Evolutionary conservation across 2,113 vertebrate genomes (phyloP).

Genomic region (Petroica traversi): DNA sequence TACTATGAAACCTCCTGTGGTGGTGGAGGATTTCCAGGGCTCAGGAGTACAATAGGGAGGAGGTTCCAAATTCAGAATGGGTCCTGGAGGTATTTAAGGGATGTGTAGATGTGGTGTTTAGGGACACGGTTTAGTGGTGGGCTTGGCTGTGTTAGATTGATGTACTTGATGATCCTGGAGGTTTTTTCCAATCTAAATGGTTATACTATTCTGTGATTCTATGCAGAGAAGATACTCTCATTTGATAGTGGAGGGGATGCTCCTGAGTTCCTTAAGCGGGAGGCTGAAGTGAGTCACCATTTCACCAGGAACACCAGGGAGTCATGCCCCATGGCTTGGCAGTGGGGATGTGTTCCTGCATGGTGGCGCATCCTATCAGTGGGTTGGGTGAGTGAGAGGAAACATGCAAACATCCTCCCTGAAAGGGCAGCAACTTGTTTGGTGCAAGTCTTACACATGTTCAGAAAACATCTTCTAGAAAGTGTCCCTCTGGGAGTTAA

Average conservation of each 20-base stretch:
- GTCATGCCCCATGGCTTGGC: conserved; percentile 3
- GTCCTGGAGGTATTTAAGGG: neutral
- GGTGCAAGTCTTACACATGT: neutral
- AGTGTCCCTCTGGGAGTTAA: neutral
- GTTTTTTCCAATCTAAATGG: neutral
- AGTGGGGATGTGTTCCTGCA: neutral
- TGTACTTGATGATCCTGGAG: neutral
- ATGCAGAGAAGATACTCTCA: neutral
- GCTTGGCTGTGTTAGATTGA: neutral
- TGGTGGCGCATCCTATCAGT: neutral
- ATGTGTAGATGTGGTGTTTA: neutral
- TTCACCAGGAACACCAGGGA: neutral
- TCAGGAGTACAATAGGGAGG: fast-evolving
- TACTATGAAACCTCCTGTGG: neutral
- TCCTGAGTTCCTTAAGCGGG: neutral
- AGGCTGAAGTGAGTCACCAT: conserved; percentile 10
- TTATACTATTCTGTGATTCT: neutral
- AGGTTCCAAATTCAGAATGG: neutral
- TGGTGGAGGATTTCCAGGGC: neutral
- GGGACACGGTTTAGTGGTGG: neutral
- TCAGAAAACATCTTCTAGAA: conserved; percentile 4
- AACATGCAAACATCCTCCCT: neutral
- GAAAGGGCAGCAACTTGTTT: neutral
- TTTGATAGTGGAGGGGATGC: neutral
- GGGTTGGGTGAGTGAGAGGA: neutral